Base-by-base conservation (phyloP, 2,888 invertebrate genomes). In the Eubasilissa splendida region DNA sequence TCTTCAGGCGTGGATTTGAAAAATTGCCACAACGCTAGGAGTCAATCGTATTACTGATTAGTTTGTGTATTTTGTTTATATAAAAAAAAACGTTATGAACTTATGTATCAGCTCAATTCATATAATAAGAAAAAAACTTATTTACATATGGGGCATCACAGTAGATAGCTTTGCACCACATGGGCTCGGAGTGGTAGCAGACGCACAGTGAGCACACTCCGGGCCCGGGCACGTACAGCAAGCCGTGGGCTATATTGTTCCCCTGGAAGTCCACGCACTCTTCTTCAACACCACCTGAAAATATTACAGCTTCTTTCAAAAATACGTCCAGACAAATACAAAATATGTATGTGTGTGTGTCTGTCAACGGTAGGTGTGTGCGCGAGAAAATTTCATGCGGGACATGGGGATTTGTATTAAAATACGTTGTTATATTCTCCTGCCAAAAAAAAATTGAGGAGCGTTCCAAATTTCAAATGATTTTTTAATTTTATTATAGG, bases 81-180 rank as follows among this genome's bases (percentile, higher is more conserved):
- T 22, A 22, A 22, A 22, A 22, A 22, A 22, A 22, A 22, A 22
- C n/a, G 22, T 22, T 22, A 22, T 22, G 22, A 22, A 22, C 22
- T 22, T 22, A 22, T 22, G 22, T 1, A 22, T 22, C 22, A 22
- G 22, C 22, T 22, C 22, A 22, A 22, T 22, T 22, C 1, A 22
- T 22, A 22, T 22, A 54, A 54, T 54, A 54, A 12, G 12, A 12
- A 22, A 22, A 22, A 22, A 22, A 22, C 22, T 1, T 63, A 92
- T 95, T 94, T 87, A 96, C 96, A 88, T 95, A 95, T 84, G 96
- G 96, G 79, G 96, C 96, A 87, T 95, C 94, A 88, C 96, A 96
- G 89, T 95, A 96, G 86, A 96, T 96, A 76, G 96, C 95, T 88
- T 95, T 94, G 88, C 96, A 96, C 96, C 96, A 96, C 92, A 94